Base-by-base conservation (phyloP, 1,140 invertebrate genomes). In the Uloborus diversus region DNA sequence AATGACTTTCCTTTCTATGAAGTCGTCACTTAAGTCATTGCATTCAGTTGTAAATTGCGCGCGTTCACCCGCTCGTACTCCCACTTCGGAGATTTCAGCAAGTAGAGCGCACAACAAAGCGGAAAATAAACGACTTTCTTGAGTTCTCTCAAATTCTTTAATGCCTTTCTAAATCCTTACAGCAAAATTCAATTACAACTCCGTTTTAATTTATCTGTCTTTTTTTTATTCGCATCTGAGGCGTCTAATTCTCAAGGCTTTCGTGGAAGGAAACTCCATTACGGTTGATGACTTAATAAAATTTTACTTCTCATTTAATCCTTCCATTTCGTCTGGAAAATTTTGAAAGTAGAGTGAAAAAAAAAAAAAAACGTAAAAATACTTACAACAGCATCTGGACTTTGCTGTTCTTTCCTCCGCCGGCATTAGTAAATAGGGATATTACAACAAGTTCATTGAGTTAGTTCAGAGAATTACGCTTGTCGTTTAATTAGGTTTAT, bases 401-500 rank as follows among this genome's bases (percentile, higher is more conserved):
- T 53, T 53, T 5, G 49, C 17, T n/a, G n/a, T n/a, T n/a, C n/a
- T n/a, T 42, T 13, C 37, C 37, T 42, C 37, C 37, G 9, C 9
- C 37, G 2, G 9, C 9, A 42, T 42, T 42, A 13, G 37, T 13
- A 9, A 42, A 42, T 42, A 9, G 9, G 17, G 37, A 13, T 42
- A 13, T 42, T 13, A 42, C 9, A 42, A 17, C 9, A 17, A 42
- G 2, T 17, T 42, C 9, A 42, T 17, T 1, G 37, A 42, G 37
- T 42, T 17, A 17, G n/a, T n/a, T n/a, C n/a, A n/a, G 9, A 53
- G 49, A 53, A 53, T 53, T 7, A n/a, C 49, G 49, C 7, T 9
- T 7, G 9, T 9, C 27, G 28, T 23, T 49, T 69, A 69, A 69
- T 69, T 69, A 69, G 49, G 32, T 69, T 69, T 69, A 69, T 69